Base-by-base conservation (phyloP, 37 sponge, comb jelly and placozoan species). In the Cliona cf. orientalis region DNA sequence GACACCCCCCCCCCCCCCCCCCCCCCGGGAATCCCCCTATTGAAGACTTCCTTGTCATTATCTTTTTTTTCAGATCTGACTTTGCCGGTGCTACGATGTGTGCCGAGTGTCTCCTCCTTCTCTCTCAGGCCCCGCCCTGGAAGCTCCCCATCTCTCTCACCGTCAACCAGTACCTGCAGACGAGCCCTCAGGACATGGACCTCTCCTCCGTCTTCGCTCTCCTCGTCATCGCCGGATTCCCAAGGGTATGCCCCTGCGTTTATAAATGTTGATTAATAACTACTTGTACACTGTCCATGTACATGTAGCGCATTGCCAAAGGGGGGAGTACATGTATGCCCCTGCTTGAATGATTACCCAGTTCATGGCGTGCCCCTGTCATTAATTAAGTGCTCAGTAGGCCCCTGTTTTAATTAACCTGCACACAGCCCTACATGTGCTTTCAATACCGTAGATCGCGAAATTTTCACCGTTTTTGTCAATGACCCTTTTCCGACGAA, bases 181-280 rank as follows among this genome's bases (percentile, higher is more conserved):
- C 22, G 1, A 37, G 35, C 1, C 81, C 69, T 55, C 77, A 89
- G 80, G 79, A 89, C 45, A 82, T 84, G 81, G 75, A 87, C 23
- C 69, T 87, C 23, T 40, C 68, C 31, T 62, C 69, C 35, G 81
- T 95, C 1, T 95, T 95, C 46, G 78, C 81, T 3, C 75, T 95
- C 32, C 71, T 90, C 46, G 84, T 86, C 3, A 40, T 81, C 11
- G 91, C 89, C 1, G 95, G 95, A 0, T 95, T 95, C 74, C 95
- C 95, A 39, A 84, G 61, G 72, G 88, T 88, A 40, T 5, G 39
- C 19, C 25, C 62, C 6, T 26, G 23, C 62, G 7, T 26, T 61
- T 61, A 61, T 31, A 61, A 31, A n/a, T n/a, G n/a, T n/a, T n/a
- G n/a, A n/a, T n/a, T n/a, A n/a, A n/a, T n/a, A n/a, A n/a, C n/a